Conservation (phyloP, 2,113 vertebrate genomes). For the Danionella cerebrum region DNA sequence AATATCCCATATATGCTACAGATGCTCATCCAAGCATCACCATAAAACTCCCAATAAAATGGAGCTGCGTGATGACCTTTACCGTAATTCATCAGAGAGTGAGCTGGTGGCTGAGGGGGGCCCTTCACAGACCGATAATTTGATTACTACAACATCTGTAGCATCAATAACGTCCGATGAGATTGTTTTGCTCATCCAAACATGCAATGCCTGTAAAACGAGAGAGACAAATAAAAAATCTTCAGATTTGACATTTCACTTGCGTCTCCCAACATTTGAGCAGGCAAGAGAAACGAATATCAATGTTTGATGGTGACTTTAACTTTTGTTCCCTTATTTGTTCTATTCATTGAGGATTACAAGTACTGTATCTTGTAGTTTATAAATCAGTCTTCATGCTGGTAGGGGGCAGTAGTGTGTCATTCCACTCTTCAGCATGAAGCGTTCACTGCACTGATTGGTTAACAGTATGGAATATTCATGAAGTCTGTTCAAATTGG, state of each 20-base stretch:
- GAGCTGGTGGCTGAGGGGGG: constrained; percentile 56
- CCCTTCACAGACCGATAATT: constrained; percentile 71
- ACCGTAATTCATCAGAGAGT: constrained; percentile 57
- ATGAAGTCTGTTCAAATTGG: too few relatives aligned
- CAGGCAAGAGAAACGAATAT: constrained; percentile 3
- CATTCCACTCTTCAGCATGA: too few relatives aligned
- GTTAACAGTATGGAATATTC: too few relatives aligned
- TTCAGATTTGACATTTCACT: constrained; percentile 29
- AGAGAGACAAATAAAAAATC: constrained; percentile 24
- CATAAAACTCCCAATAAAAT: constrained; percentile 50
- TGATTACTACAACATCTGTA: constrained; percentile 74
- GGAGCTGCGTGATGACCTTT: constrained; percentile 62
- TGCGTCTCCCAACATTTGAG: constrained; percentile 4
- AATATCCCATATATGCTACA: neutral
- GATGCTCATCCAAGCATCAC: constrained; percentile 54
- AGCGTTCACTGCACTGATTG: too few relatives aligned
- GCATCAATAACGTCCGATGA: constrained; percentile 71
- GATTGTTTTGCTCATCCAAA: constrained; percentile 72
- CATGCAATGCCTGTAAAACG: constrained; percentile 65
- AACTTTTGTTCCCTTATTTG: too few relatives aligned
- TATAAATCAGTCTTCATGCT: constrained; percentile 13
- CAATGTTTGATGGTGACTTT: constrained; percentile 18
- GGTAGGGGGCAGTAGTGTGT: too few relatives aligned
- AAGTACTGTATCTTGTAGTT: too few relatives aligned
- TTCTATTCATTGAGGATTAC: too few relatives aligned